Evolutionary conservation across 2,113 vertebrate species (phyloP).

Genomic region (Siniperca knerii): DNA sequence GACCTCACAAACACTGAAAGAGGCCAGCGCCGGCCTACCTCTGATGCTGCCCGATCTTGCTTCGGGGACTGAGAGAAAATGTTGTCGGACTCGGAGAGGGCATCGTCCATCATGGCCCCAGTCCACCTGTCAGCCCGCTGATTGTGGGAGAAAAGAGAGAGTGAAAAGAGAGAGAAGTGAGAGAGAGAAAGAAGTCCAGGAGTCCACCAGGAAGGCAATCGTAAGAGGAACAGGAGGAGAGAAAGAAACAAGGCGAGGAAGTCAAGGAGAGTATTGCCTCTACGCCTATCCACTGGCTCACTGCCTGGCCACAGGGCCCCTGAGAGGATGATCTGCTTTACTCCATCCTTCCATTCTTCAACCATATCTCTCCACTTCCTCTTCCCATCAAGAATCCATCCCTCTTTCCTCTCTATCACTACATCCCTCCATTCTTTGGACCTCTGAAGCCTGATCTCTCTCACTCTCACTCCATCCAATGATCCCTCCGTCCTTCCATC

Average conservation of each 20-base stretch:
- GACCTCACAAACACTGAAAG: conserved; percentile 83
- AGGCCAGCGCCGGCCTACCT: conserved; percentile 67
- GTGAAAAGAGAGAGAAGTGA: conserved; percentile 65
- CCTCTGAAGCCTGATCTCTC: conserved; percentile 60
- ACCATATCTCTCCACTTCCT: conserved; percentile 48
- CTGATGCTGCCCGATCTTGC: conserved; percentile 78
- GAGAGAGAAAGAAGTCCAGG: conserved; percentile 56
- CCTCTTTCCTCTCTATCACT: conserved; percentile 49
- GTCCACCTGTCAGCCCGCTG: conserved; percentile 79
- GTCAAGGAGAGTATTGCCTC: conserved; percentile 62
- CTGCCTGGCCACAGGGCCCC: conserved; percentile 66
- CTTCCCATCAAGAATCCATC: conserved; percentile 63
- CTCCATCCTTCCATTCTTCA: conserved; percentile 60
- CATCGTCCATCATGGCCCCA: conserved; percentile 83
- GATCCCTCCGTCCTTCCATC: conserved; percentile 75
- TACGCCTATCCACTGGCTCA: conserved; percentile 57
- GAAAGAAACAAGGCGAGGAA: conserved; percentile 56
- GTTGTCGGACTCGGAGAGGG: conserved; percentile 86
- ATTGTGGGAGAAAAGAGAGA: conserved; percentile 79
- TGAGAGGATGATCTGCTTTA: conserved; percentile 48
- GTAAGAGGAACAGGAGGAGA: conserved; percentile 61
- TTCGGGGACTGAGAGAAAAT: conserved; percentile 86
- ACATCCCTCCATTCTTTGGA: conserved; percentile 60
- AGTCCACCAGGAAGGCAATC: conserved; percentile 71
- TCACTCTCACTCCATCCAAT: conserved; percentile 52